These are phyloP conservation scores for Dorcus parallelipipedus DNA, from an alignment of 2,888 invertebrate species.

Conservation along the genomic window DNA sequence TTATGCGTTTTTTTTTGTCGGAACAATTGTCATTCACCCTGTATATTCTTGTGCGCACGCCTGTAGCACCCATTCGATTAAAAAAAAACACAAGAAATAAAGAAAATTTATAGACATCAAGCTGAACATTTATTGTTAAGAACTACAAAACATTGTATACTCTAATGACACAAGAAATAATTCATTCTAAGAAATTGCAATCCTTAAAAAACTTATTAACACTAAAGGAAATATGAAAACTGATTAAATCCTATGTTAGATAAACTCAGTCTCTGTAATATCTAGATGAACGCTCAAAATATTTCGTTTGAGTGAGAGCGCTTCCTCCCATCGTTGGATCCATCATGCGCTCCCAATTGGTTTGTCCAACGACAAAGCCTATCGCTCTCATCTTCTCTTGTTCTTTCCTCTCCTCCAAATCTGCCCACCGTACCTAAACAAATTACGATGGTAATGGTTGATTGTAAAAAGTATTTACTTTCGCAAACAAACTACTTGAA, in stretches of 20 bases:
- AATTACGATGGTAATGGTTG: background rate
- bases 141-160: too few relatives aligned
- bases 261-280: conserved; percentile 15
- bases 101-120: too few relatives aligned
- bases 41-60: too few relatives aligned
- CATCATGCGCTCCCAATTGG: conserved; percentile 94
- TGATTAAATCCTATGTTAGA: background rate
- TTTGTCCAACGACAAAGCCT: conserved; percentile 95
- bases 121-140: too few relatives aligned
- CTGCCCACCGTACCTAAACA: conserved; percentile 93
- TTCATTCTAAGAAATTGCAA: too few relatives aligned
- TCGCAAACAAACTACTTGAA: too few relatives aligned
- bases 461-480: too few relatives aligned
- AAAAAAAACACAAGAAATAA: too few relatives aligned
- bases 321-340: conserved; percentile 85
- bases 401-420: conserved; percentile 87
- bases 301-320: conserved; percentile 92
- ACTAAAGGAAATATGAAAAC: background rate
- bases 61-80: too few relatives aligned
- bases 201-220: background rate
- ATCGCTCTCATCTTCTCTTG: conserved; percentile 92
- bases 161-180: too few relatives aligned
- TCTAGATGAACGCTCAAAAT: conserved; percentile 60
- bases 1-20: too few relatives aligned
- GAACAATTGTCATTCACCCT: too few relatives aligned